Base-by-base conservation (phyloP, 2,888 invertebrate genomes). In the Sinohyriopsis cumingii region DNA sequence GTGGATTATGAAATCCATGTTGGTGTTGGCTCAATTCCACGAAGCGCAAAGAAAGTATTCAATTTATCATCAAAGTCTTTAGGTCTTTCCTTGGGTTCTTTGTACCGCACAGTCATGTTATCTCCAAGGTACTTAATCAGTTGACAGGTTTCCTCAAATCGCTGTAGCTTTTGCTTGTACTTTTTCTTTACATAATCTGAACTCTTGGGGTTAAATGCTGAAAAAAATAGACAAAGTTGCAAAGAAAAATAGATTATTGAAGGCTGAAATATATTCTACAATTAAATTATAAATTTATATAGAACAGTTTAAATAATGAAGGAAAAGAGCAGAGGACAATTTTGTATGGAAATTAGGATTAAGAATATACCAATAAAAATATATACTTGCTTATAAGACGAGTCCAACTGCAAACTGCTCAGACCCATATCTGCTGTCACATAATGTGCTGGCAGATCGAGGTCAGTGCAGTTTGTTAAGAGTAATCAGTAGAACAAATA, bases 181-280 rank as follows among this genome's bases (percentile, higher is more conserved):
- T 90, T 90, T 73, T 88, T 87, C 55, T 89, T 80, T 15, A 89
- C 81, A 78, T 90, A 90, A 6, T 89, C 89, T 5, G 90, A 88
- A 77, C 86, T 89, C 68, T 87, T 89, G 4, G 89, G 89, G 78
- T 90, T 90, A 81, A 86, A 88, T 56, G 90, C 90, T 90, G 84
- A 54, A 83, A 82, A 62, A 62, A 64, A 68, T 63, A 67, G 67
- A n/a, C 22, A 33, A 25, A 19, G 62, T 18, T 18, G 45, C 25
- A 28, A 33, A 0, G 15, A n/a, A n/a, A 62, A 33, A 4, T 20
- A 57, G 15, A 57, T 0, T 20, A 3, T 15, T 57, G 57, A n/a
- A n/a, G 12, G 15, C 9, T 4, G 3, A 12, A 22, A 22, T 24
- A 57, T n/a, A 22, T 57, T 57, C n/a, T 22, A 3, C 57, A 0